These are phyloP conservation scores for Halcyon smyrnensis DNA, from an alignment of 2,797 vertebrate species.

Conservation along the genomic window DNA sequence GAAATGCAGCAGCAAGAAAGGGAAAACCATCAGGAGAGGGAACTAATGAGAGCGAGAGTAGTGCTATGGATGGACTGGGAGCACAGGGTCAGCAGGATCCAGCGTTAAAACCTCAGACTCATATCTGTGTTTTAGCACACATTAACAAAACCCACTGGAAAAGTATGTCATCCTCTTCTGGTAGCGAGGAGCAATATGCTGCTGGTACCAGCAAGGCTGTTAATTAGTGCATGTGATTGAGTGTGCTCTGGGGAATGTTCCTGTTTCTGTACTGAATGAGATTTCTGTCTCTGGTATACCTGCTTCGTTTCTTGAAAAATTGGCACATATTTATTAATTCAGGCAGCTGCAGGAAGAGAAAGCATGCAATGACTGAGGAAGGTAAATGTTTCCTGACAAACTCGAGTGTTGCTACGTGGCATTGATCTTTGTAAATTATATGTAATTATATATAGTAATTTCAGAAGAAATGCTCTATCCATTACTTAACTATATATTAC, in stretches of 20 bases:
- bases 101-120: not conserved
- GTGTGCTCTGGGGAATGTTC: not conserved
- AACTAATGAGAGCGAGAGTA: not conserved
- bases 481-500: not conserved
- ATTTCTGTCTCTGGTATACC: slow-evolving; percentile 20
- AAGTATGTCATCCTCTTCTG: slow-evolving; percentile 47
- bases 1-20: not conserved
- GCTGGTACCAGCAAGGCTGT: slow-evolving; percentile 50
- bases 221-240: slow-evolving; percentile 67
- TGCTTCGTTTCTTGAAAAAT: not conserved
- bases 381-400: slow-evolving; percentile 14
- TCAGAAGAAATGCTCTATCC: not conserved
- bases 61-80: not conserved
- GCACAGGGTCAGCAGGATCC: not conserved
- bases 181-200: not conserved
- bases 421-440: not conserved
- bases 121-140: not conserved
- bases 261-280: not conserved
- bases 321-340: slow-evolving; percentile 28
- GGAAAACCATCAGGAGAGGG: not conserved
- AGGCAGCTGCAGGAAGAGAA: slow-evolving; percentile 8
- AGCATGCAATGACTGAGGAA: not conserved
- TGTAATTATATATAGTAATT: not conserved
- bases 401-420: not conserved
- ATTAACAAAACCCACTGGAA: slow-evolving; percentile 39